Base-by-base conservation (phyloP, 2,113 vertebrate species). In the Scartelaos histophorus region DNA sequence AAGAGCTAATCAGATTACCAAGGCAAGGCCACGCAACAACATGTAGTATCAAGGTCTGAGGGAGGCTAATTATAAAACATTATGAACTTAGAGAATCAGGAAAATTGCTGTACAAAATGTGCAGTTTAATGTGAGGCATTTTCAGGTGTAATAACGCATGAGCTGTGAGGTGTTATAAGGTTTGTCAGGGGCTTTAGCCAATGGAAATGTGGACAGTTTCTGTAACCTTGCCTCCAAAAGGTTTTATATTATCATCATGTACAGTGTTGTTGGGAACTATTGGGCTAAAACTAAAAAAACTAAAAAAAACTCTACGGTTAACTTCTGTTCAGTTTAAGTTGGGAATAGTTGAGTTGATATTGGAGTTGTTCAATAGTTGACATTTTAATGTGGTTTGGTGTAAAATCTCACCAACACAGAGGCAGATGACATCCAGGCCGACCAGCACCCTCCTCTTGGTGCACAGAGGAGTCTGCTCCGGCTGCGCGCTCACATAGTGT, bases 371-470 rank as follows among this genome's bases (percentile, higher is more conserved):
- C 13, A 57, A 4, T 13, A 24, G 10, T 19, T 17, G 16, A 16
- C 49, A 51, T 5, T 22, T 56, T 24, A 57, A 13, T 5, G 7
- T 10, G 7, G 10, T 43, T 43, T 43, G 15, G 19, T 54, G 51
- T 19, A n/a, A 10, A n/a, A 10, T 54, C 92, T 92, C 89, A 94
- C 94, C 94, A 49, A 94, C 84, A 83, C 69, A 85, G 1, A 94
- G 88, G 66, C 94, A 94, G 16, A 94, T 79, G 34, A 94, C 22
- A 90, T 94, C 94, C 92, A 94, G 79, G 15, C 82, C 73, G 76
- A 94, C 93, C n/a, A 94, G 91, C 90, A 94, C 92, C 90, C 82
- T 91, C 66, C 91, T 88, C 80, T 89, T 92, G 80, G 85, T 90
- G 75, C 89, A 92, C 15, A 89, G 72, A 10, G 85, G 82, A 46